Evolutionary conservation across 2,797 vertebrate species (phyloP), one percentile per base, ranked within the genome.

Genomic region (Bufotes viridis): DNA sequence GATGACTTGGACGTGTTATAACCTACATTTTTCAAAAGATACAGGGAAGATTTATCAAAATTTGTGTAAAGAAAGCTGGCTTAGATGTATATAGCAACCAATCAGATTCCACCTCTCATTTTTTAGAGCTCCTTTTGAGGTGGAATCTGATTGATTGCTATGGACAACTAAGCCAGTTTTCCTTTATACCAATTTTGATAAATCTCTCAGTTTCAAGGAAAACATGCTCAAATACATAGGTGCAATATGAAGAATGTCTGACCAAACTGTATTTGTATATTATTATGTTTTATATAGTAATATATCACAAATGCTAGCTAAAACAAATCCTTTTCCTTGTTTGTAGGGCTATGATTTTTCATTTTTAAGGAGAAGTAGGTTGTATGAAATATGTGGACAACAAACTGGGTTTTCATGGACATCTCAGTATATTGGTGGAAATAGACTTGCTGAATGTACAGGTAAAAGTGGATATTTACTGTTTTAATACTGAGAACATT

Each of bases 341-440:
- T 34, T 9, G 7, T 67, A 93, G 93, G 92, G 91, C n/a, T 95
- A 93, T 58, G 96, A 97, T 81, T 97, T 97, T 29, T 24, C 0
- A 0, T 96, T 97, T 70, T 4, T 95, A 0, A 93, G 96, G 87
- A 91, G 24, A 0, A 94, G 91, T 7, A 93, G 93, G 18, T 1
- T 93, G 24, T 96, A 92, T 55, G 95, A 97, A 2, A 88, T 89
- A 63, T 97, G 96, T 89, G 92, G 93, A 3, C 0, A 58, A 0
- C n/a, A 74, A 72, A 96, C 93, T 0, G 0, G 80, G 0, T 90
- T 92, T 81, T 91, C 79, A n/a, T 96, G 96, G 96, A 91, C 82
- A 0, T 94, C 92, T 0, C 94, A 95, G 89, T 91, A 94, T 70
- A 0, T 87, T 0, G 95, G 94, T 58, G 94, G 93, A 60, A 93